These are phyloP conservation scores for Solea solea DNA, from an alignment of 2,113 vertebrate genomes.

Conservation along the genomic window DNA sequence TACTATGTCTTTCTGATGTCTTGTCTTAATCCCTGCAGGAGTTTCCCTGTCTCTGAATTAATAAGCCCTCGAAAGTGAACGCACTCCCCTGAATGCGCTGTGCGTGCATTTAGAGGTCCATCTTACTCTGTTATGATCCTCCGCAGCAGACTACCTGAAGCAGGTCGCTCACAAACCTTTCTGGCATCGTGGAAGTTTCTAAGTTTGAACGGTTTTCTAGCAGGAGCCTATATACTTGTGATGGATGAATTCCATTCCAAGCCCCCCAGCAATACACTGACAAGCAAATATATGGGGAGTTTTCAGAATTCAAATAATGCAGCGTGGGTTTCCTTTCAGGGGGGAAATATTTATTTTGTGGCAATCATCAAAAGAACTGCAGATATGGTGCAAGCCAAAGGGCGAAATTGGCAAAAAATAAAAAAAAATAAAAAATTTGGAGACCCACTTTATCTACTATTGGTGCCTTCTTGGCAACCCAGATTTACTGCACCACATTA, in stretches of 20 bases:
- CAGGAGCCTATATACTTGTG: conserved; percentile 1
- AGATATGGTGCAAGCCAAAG: conserved; percentile 8
- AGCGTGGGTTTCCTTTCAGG: conserved; percentile 17
- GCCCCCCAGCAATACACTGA: not conserved
- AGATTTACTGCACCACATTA: conserved; percentile 61
- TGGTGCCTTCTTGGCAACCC: conserved; percentile 60
- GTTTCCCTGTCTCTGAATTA: conserved; percentile 65
- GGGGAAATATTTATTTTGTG: conserved; percentile 36
- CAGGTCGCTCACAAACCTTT: no score
- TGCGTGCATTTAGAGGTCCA: conserved; percentile 60
- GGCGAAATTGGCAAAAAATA: conserved; percentile 37
- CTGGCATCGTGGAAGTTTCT: no score
- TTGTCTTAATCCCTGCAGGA: conserved; percentile 69
- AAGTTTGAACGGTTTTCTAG: conserved; percentile 46
- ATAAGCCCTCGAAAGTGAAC: conserved; percentile 72
- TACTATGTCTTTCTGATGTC: conserved; percentile 52
- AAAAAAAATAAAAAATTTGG: conserved; percentile 36
- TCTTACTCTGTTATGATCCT: conserved; percentile 51
- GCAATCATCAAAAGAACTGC: conserved; percentile 36
- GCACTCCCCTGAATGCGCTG: conserved; percentile 45
- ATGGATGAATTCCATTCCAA: conserved; percentile 47
- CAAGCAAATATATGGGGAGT: conserved; percentile 1
- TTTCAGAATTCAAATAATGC: conserved; percentile 15
- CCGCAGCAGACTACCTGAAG: conserved; percentile 48
- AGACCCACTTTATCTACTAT: conserved; percentile 17